phyloP scores from a whole-genome alignment of 2,888 invertebrate species.

The Baronia brevicornis region DNA sequence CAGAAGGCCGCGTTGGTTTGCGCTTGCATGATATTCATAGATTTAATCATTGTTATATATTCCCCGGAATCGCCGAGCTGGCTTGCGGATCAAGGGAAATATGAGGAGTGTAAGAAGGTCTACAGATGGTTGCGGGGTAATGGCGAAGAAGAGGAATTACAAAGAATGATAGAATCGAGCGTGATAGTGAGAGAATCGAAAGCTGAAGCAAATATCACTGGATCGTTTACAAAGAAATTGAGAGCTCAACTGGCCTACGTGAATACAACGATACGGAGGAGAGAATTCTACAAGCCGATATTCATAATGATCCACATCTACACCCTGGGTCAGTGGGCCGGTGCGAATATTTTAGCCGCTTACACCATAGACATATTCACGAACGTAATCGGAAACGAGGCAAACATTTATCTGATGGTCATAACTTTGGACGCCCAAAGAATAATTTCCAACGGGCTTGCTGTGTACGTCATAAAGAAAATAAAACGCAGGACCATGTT shows the following conservation, averaged over 20 bases:
- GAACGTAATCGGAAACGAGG: conserved; percentile 19
- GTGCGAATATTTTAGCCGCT: conserved; percentile 26
- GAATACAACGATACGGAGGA: conserved; percentile 20
- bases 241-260: conserved; percentile 25
- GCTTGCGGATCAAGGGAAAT: conserved; percentile 73
- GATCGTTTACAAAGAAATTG: conserved; percentile 28
- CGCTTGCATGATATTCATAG: conserved; percentile 52
- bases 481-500: conserved; percentile 15
- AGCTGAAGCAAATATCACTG: conserved; percentile 24
- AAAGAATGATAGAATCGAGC: conserved; percentile 40
- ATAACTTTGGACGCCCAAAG: conserved; percentile 24
- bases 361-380: conserved; percentile 24
- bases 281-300: conserved; percentile 31
- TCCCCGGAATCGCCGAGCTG: conserved; percentile 80
- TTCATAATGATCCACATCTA: conserved; percentile 30
- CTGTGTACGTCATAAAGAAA: conserved; percentile 24
- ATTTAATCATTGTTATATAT: conserved; percentile 48
- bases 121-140: conserved; percentile 75
- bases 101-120: conserved; percentile 67
- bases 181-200: conserved; percentile 35
- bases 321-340: conserved; percentile 26
- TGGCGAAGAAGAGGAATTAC: conserved; percentile 46
- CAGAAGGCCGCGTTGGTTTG: conserved; percentile 66
- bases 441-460: conserved; percentile 23
- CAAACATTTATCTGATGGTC: conserved; percentile 20